Evolutionary conservation across 2,888 invertebrate species (phyloP), one percentile per base, ranked within the genome.

Genomic region (Malacosoma neustria): DNA sequence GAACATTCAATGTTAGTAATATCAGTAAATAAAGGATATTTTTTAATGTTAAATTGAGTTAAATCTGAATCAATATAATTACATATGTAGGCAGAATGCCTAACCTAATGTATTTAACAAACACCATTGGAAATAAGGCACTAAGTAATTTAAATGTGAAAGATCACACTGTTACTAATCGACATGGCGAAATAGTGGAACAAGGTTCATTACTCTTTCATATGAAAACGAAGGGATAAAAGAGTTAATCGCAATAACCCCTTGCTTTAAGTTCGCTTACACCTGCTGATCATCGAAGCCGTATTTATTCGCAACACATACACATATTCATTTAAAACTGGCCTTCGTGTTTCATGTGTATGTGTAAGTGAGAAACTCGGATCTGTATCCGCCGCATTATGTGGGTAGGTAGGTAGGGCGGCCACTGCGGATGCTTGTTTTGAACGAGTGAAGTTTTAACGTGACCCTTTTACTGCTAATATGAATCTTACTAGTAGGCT

Each of bases 281-380:
- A 85, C 85, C 85, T 84, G 85, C 85, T 84, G 84, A 85, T 80
- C 79, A 80, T 81, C 68, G 82, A 84, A 85, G 85, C 81, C 82
- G 71, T 81, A 85, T 76, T 72, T 82, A 73, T 79, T 79, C 72
- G 66, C 72, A 73, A 79, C 80, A 77, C 79, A 81, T 75, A 76
- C 73, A 72, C 68, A 72, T 74, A 63, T 58, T 49, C 60, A 71
- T 67, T 70, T 61, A 67, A 76, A 81, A 81, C 82, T 79, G 82
- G 85, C 82, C 81, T 79, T 74, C 76, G 67, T 73, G 70, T 68
- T 73, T 72, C 54, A 65, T 60, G 57, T 72, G 75, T 74, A 72
- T 77, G 77, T 71, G 80, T 80, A 74, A 70, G 80, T 77, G 75
- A 73, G 74, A 72, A 74, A 80, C 80, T 72, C 69, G 73, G 84